Base-by-base conservation (phyloP, 2,888 invertebrate species). In the Dascillus cervinus region DNA sequence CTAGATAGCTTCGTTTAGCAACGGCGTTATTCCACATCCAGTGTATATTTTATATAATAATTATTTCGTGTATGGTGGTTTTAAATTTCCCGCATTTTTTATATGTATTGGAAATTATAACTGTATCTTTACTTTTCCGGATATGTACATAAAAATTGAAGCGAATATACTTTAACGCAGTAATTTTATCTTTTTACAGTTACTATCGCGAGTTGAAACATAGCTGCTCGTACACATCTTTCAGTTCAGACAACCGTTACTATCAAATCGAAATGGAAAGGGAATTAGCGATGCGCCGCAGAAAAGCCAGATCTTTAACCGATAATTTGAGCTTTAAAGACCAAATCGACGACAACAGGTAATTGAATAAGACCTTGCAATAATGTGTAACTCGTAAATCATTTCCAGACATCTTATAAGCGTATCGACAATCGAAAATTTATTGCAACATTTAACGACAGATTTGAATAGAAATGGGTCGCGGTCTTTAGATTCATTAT, bases 221-320 rank as follows among this genome's bases (percentile, higher is more conserved):
- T 3, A 13, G 25, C 9, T 20, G 28, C 13, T 15, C 38, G n/a
- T 21, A 26, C 26, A 25, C 39, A 26, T 27, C 33, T 10, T 34
- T 34, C 17, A 29, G 39, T 22, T 26, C 41, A 22, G 32, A 32
- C n/a, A 33, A 17, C 5, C 4, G 8, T 17, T 6, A 17, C 4
- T 4, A 6, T 17, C 17, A 41, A 8, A 29, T 35, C 22, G 28
- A 39, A 6, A 22, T 63, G 33, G 67, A 67, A 1, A 51, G 70
- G 4, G 69, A 70, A 44, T 52, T 70, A 10, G 69, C 70, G 9
- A 59, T 70, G 12, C 60, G 71, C 8, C 56, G 71, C 37, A 62
- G 70, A 26, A 56, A 64, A 17, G 70, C 70, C 8, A 70, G 70
- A 47, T 69, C 70, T 1, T 52, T 71, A 37, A 47, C 64, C 17